A percentile compares a stretch with the other conserved stretches of the same genome.
These are phyloP conservation scores for Apaloderma vittatum DNA, from an alignment of 2,113 vertebrate species.

Conservation along the genomic window DNA sequence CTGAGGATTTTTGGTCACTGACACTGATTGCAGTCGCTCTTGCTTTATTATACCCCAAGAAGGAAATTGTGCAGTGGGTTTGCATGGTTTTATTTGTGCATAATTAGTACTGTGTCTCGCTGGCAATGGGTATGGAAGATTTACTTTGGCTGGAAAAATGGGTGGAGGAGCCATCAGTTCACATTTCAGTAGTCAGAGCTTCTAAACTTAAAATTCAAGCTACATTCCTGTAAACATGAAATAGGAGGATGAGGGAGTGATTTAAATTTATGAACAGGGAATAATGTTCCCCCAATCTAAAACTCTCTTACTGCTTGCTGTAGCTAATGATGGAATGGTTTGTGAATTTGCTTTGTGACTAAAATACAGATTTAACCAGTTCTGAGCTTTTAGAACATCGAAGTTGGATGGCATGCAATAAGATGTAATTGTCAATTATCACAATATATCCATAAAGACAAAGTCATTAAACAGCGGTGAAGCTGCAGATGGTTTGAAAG, in stretches of 20 bases:
- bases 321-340: not conserved
- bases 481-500: constrained; percentile 23
- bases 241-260: not conserved
- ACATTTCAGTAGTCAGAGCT: not conserved
- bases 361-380: constrained; percentile 12
- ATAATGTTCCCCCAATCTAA: not conserved
- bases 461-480: constrained; percentile 21
- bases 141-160: not conserved
- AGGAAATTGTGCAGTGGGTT: not conserved
- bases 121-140: not conserved
- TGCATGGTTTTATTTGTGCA: not conserved
- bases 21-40: fast-evolving
- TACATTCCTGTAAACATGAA: not conserved
- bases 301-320: not conserved
- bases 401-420: not conserved
- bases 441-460: constrained; percentile 16
- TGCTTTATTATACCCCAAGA: not conserved
- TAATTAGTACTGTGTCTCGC: not conserved
- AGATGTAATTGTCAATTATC: constrained; percentile 27
- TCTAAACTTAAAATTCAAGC: constrained; percentile 10
- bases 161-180: not conserved
- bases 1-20: not conserved
- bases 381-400: constrained; percentile 5
- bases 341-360: constrained; percentile 45
- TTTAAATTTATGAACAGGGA: constrained; percentile 41